A percentile compares a stretch with the other conserved stretches of the same genome.
Evolutionary conservation across 2,113 vertebrate species (phyloP).

Genomic region (Cathartes aura): DNA sequence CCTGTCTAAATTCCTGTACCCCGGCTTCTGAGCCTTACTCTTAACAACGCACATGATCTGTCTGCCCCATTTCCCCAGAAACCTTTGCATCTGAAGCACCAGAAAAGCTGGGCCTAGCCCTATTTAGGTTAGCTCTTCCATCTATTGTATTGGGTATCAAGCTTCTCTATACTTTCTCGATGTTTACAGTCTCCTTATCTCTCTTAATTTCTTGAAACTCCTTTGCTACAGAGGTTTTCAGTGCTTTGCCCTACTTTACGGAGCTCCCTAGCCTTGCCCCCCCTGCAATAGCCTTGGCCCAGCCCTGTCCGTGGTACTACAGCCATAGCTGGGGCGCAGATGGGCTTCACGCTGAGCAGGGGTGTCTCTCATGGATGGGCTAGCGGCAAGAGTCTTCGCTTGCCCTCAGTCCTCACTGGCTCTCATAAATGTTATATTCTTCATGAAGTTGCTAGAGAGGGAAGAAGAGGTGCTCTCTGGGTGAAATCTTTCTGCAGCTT

Average conservation of each 20-base stretch:
- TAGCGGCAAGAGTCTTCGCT: background rate
- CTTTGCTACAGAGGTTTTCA: accelerated
- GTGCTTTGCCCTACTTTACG: accelerated
- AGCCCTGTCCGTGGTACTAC: slow-evolving; percentile 22
- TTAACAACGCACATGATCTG: accelerated
- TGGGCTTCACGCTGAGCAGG: background rate
- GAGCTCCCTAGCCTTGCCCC: background rate
- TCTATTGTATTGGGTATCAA: background rate
- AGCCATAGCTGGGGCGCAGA: background rate
- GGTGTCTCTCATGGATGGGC: background rate
- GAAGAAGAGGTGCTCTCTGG: background rate
- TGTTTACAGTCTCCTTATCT: background rate
- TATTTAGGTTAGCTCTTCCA: background rate
- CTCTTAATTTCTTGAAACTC: background rate
- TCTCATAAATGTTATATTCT: background rate
- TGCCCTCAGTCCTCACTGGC: background rate
- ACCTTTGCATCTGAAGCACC: background rate
- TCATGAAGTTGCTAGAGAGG: background rate
- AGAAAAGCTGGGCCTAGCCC: background rate
- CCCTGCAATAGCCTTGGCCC: background rate
- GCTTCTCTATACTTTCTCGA: background rate
- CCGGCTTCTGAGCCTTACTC: background rate
- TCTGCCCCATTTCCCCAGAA: background rate
- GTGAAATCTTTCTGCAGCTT: background rate
- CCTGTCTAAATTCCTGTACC: background rate